Percentiles rank a stretch among this genome's conserved stretches.
Evolutionary conservation across 2,888 invertebrate species (phyloP).

Genomic region (Brachynemurus nebulosus): DNA sequence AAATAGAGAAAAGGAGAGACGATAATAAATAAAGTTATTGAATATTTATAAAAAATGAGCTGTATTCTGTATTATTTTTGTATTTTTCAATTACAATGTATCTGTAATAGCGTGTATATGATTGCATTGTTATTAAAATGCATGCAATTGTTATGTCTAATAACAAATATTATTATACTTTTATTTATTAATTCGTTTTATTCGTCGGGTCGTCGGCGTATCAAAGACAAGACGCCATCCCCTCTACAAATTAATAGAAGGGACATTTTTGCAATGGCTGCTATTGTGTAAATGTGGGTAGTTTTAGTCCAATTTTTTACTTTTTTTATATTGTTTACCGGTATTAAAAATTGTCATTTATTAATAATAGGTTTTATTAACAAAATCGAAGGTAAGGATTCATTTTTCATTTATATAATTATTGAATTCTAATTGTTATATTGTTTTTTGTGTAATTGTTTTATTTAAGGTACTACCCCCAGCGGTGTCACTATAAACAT

Average conservation of each 20-base stretch:
- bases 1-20: background rate
- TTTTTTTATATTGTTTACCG: background rate
- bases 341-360: background rate
- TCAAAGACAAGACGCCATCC: slow-evolving; percentile 4
- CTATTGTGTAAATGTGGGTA: slow-evolving; percentile 3
- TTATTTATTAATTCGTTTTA: background rate
- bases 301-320: slow-evolving; percentile 1
- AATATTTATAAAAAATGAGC: background rate
- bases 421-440: background rate
- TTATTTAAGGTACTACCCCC: slow-evolving; percentile 8
- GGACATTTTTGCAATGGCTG: slow-evolving; percentile 11
- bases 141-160: background rate
- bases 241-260: slow-evolving; percentile 6
- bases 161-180: background rate
- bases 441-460: background rate
- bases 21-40: background rate
- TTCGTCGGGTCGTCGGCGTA: slow-evolving; percentile 2
- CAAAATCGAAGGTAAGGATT: background rate
- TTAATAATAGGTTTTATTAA: background rate
- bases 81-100: background rate
- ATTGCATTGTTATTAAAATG: background rate
- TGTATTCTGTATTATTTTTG: background rate
- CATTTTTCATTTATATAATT: background rate
- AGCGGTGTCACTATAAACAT: slow-evolving; percentile 10
- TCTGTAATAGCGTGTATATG: background rate